Percentiles rank a stretch among this genome's conserved stretches.
Conservation (phyloP, 2,113 vertebrate species). For the Protobothrops flavoviridis region DNA sequence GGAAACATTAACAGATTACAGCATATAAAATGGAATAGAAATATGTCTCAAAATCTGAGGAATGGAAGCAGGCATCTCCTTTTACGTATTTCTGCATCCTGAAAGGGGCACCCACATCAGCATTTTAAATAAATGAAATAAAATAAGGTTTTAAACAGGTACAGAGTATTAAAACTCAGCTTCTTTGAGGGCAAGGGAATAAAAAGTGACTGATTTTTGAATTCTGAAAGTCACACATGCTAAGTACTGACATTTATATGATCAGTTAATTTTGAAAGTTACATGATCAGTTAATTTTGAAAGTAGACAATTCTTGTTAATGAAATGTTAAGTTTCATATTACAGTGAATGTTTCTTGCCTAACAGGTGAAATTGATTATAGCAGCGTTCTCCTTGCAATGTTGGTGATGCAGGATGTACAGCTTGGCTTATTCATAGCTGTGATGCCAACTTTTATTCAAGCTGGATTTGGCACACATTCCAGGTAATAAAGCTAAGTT, state of each 20-base stretch:
- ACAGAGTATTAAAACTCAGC: not conserved
- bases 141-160: not conserved
- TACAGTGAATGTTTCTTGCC: not conserved
- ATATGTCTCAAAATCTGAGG: not conserved
- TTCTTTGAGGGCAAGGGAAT: not conserved
- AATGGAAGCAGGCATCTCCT: not conserved
- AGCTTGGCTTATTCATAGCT: constrained; percentile 93
- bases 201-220: not conserved
- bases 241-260: not conserved
- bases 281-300: not conserved
- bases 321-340: not conserved
- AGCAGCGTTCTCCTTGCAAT: constrained; percentile 91
- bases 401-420: constrained; percentile 96
- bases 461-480: constrained; percentile 76
- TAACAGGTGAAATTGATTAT: constrained; percentile 88
- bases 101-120: not conserved
- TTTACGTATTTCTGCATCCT: not conserved
- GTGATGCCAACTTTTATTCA: constrained; percentile 91
- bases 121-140: not conserved
- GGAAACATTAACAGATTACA: not conserved
- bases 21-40: not conserved
- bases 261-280: not conserved
- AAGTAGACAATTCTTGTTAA: not conserved
- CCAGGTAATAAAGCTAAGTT: constrained; percentile 72
- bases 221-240: not conserved